Evolutionary conservation across 2,888 invertebrate genomes (phyloP).

Genomic region (Zhuqinia jingwanae): DNA sequence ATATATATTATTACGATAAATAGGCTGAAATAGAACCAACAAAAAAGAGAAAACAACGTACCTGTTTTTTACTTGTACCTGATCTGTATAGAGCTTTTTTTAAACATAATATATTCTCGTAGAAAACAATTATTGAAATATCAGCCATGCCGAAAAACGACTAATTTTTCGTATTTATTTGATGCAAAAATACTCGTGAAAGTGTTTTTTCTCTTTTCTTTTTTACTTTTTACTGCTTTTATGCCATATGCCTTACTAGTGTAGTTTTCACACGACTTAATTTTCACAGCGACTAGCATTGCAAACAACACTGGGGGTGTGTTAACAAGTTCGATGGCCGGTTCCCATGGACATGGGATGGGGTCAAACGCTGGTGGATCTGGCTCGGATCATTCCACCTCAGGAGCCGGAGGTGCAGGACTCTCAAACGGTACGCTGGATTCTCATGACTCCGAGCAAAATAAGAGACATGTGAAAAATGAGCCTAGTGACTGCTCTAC

Average conservation of each 20-base stretch:
- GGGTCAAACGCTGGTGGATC: conserved; percentile 69
- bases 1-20: conserved; percentile 7
- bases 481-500: conserved; percentile 63
- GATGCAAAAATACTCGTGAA: conserved; percentile 18
- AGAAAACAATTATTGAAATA: conserved; percentile 15
- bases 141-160: conserved; percentile 32
- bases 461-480: conserved; percentile 55
- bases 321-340: conserved; percentile 60
- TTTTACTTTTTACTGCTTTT: conserved; percentile 81
- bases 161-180: conserved; percentile 15
- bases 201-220: conserved; percentile 57
- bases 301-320: conserved; percentile 74
- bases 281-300: conserved; percentile 79
- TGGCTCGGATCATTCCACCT: conserved; percentile 52
- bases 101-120: conserved; percentile 21
- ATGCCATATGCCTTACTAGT: conserved; percentile 77
- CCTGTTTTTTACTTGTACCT: conserved; percentile 20
- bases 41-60: conserved; percentile 17
- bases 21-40: conserved; percentile 29
- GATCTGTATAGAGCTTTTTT: conserved; percentile 32
- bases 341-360: conserved; percentile 47
- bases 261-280: conserved; percentile 79
- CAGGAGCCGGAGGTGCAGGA: conserved; percentile 70
- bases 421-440: conserved; percentile 78
- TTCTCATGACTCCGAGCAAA: conserved; percentile 74